Base-by-base conservation (phyloP, 2,797 vertebrate species). In the Halcyon chelicuti region DNA sequence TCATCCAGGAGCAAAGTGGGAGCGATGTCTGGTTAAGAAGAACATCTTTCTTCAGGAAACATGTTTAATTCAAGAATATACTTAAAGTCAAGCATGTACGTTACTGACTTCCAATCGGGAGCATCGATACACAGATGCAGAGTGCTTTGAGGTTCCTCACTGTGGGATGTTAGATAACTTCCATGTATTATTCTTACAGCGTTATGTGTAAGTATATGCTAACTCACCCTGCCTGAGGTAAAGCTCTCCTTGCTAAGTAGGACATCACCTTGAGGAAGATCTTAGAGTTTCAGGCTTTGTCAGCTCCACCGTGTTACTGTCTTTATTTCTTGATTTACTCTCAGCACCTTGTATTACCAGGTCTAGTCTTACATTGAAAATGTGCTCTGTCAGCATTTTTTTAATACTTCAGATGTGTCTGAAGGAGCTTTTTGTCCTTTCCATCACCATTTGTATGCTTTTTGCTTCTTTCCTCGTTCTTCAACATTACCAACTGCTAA, bases 401-500 rank as follows among this genome's bases (percentile, higher is more conserved):
- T 62, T 86, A 26, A 17, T 83, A 26, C 19, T 22, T 33, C 35
- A 67, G 47, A 70, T 62, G 21, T 70, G 63, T 57, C 91, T 60
- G 35, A 75, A 84, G 80, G 35, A 83, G 18, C 14, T 82, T 92
- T 91, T 88, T 93, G 44, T 81, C 37, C 73, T 81, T 94, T 75
- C 70, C 63, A 78, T 84, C 42, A 66, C 68, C 1, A 39, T 73
- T 88, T 86, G 5, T 75, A 12, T 78, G 70, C 10, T 82, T 90
- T 88, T 35, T 35, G 8, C 22, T 71, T 80, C 47, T 94, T 92
- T 88, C 55, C 79, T 95, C 0, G 0, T 95, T 93, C 70, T 88
- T 93, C 88, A 84, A 3, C 52, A 3, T 57, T 70, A 75, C 65
- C 2, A 7, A 35, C 40, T 92, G 35, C 35, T 80, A 49, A 57